Base-by-base conservation (phyloP, 1,140 invertebrate species). In the Idris sp. region DNA sequence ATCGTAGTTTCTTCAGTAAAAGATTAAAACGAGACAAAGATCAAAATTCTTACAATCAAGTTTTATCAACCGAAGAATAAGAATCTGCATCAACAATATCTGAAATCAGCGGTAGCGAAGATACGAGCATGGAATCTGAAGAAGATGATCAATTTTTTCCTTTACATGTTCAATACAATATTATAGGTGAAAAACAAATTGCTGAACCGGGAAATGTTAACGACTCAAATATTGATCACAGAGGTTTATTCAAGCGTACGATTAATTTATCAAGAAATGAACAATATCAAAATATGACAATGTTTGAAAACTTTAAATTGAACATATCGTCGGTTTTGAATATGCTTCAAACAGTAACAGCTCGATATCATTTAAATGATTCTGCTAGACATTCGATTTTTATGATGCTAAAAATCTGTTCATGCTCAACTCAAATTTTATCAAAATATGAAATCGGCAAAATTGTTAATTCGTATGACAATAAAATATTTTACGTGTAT, bases 391-490 rank as follows among this genome's bases (percentile, higher is more conserved):
- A 35, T 35, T 35, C 31, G 4, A 13, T 35, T 7, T 35, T 35
- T 35, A 11, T 13, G 14, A 11, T 35, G n/a, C 14, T 35, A 9
- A 4, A 30, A 30, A 2, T 30, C n/a, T 30, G 26, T 30, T 30
- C 26, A 30, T 4, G 26, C 8, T 4, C 26, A 9, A 8, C 3
- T 30, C 26, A n/a, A 30, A 6, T 2, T 30, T 30, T 30, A 30
- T 22, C 19, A 22, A 22, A 22, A 22, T 40, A 40, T 40, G 36
- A 40, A 40, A n/a, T 40, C 11, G 16, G 16, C 7, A 40, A 40
- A n/a, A 19, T n/a, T 18, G 2, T 40, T 3, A 8, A 43, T 43
- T 19, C 40, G 8, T 25, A 43, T 25, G 40, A 43, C 2, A 43
- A 25, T 22, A 25, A 25, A 25, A 43, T 43, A 2, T 22, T 19